Evolutionary conservation across 2,888 invertebrate genomes (phyloP).

Genomic region (Perizoma affinitatum): DNA sequence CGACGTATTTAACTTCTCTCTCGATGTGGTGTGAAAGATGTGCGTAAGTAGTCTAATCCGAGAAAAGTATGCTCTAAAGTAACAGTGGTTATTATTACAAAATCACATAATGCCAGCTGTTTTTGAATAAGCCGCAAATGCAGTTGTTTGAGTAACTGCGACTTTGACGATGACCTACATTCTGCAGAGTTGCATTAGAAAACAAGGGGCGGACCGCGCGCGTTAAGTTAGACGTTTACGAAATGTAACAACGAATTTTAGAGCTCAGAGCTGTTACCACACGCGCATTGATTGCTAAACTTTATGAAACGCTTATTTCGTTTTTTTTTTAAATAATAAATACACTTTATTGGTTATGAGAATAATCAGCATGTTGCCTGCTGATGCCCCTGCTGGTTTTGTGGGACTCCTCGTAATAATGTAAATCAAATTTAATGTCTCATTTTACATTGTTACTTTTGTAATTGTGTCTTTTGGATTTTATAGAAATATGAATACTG

Average conservation of each 20-base stretch:
- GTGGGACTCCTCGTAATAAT: not conserved
- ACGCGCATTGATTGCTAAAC: slow-evolving; percentile 72
- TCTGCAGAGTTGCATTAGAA: slow-evolving; percentile 76
- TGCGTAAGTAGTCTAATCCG: slow-evolving; percentile 1
- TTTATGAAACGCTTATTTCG: slow-evolving; percentile 47
- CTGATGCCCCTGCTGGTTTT: not conserved
- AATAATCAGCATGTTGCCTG: not conserved
- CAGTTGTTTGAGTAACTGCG: slow-evolving; percentile 36
- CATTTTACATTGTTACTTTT: not conserved
- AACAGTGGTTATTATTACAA: not conserved
- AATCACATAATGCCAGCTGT: slow-evolving; percentile 4
- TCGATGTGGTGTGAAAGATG: slow-evolving; percentile 25
- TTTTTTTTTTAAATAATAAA: slow-evolving; percentile 28
- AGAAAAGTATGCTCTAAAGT: not conserved
- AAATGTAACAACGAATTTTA: slow-evolving; percentile 81
- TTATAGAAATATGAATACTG: no score
- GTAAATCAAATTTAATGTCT: not conserved
- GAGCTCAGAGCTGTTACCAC: slow-evolving; percentile 73
- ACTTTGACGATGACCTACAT: slow-evolving; percentile 74
- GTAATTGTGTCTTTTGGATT: no score
- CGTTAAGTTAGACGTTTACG: slow-evolving; percentile 81
- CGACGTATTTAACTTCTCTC: slow-evolving; percentile 3
- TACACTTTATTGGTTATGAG: not conserved
- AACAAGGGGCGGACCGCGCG: slow-evolving; percentile 75
- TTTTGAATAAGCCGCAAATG: slow-evolving; percentile 31